Evolutionary conservation across 2,113 vertebrate species (phyloP).

Genomic region (Anolis carolinensis): DNA sequence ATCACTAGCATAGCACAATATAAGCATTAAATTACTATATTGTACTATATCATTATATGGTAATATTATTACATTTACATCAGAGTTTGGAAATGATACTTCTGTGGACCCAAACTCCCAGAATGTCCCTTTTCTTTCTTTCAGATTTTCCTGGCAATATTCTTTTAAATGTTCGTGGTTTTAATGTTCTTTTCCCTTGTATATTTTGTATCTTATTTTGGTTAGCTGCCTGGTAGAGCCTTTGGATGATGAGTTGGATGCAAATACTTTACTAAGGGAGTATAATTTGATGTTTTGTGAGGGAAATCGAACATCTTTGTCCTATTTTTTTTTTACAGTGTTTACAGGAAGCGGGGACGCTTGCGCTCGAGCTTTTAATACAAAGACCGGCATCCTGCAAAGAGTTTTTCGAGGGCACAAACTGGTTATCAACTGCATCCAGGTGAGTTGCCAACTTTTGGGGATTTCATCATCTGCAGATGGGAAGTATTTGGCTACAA

Average conservation of each 20-base stretch:
- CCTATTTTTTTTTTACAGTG: conserved; percentile 65
- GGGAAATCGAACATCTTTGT: neutral
- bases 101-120: neutral
- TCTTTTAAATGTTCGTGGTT: neutral
- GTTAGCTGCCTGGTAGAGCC: neutral
- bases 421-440: conserved; percentile 83
- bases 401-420: conserved; percentile 82
- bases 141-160: neutral
- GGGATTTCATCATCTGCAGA: too few species aligned
- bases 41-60: too few species aligned
- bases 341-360: conserved; percentile 84
- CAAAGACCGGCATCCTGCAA: conserved; percentile 75
- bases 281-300: neutral
- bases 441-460: conserved; percentile 69
- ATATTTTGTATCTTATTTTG: neutral
- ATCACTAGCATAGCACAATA: too few species aligned
- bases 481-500: neutral
- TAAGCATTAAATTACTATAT: too few species aligned
- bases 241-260: neutral
- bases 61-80: too few species aligned
- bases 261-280: neutral
- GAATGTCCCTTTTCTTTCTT: neutral
- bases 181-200: neutral
- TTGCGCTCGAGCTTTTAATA: conserved; percentile 81
- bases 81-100: too few species aligned